These are phyloP conservation scores for Drosophila ficusphila DNA, from an alignment of 1,140 invertebrate genomes.

Conservation along the genomic window DNA sequence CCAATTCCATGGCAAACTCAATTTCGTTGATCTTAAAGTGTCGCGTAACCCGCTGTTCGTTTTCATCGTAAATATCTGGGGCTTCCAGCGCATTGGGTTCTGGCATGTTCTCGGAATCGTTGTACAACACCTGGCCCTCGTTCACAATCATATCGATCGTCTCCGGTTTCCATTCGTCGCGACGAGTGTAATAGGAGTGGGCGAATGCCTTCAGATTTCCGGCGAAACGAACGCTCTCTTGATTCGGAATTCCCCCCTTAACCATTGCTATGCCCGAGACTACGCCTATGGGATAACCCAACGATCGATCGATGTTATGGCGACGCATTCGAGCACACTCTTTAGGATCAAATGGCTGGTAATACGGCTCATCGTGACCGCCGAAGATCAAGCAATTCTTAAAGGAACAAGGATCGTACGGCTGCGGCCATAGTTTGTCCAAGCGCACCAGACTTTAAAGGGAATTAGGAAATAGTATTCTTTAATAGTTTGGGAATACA, in stretches of 20 bases:
- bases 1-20: constrained; percentile 62
- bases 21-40: constrained; percentile 67
- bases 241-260: constrained; percentile 22
- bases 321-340: constrained; percentile 33
- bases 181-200: constrained; percentile 51
- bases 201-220: constrained; percentile 56
- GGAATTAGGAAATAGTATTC: neutral
- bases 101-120: constrained; percentile 59
- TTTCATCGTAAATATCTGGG: constrained; percentile 59
- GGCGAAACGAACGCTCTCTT: constrained; percentile 50
- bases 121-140: constrained; percentile 57
- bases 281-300: constrained; percentile 57
- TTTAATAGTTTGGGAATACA: too few species aligned
- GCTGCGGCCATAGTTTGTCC: neutral
- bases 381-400: constrained; percentile 55
- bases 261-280: neutral
- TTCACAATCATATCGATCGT: constrained; percentile 45
- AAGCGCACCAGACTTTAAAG: constrained; percentile 13
- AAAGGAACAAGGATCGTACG: constrained; percentile 50
- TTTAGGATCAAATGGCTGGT: constrained; percentile 46
- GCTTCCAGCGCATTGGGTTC: constrained; percentile 5
- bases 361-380: constrained; percentile 57
- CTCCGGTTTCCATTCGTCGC: constrained; percentile 56
- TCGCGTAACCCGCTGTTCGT: constrained; percentile 50
- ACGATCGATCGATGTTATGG: constrained; percentile 35